These are phyloP conservation scores for Cheilosia soror DNA, from an alignment of 2,888 invertebrate species.

Conservation along the genomic window DNA sequence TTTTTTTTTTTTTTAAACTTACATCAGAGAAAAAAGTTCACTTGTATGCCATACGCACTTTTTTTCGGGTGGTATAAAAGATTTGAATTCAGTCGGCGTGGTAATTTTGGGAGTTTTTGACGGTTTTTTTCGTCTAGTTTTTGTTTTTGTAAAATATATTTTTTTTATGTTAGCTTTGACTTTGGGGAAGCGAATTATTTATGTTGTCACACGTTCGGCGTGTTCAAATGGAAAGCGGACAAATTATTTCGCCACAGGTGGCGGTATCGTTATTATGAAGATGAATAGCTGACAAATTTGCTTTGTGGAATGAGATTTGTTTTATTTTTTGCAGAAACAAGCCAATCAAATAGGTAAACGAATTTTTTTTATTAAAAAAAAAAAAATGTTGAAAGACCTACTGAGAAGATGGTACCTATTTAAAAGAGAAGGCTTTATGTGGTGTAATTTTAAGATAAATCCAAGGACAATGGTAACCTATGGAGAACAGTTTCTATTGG, in stretches of 20 bases:
- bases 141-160: background rate
- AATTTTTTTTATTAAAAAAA: too few relatives aligned
- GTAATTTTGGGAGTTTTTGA: background rate
- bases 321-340: background rate
- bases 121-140: background rate
- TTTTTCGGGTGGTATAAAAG: background rate
- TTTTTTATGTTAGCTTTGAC: constrained; percentile 13
- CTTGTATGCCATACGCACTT: background rate
- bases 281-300: background rate
- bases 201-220: constrained; percentile 10
- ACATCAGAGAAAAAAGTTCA: constrained; percentile 2
- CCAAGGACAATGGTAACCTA: too few relatives aligned
- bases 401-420: too few relatives aligned
- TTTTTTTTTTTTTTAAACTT: background rate
- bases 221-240: constrained; percentile 10
- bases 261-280: too few relatives aligned
- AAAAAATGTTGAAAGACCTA: too few relatives aligned
- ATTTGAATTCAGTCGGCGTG: constrained; percentile 37
- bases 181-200: constrained; percentile 24
- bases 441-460: too few relatives aligned
- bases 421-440: too few relatives aligned
- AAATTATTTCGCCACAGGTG: background rate
- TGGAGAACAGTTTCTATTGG: too few relatives aligned
- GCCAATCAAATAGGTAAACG: background rate
- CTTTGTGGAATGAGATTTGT: background rate